A percentile compares a stretch with the other conserved stretches of the same genome.
Conservation (phyloP, 2,888 invertebrate genomes). For the Amphipoea oculea region DNA sequence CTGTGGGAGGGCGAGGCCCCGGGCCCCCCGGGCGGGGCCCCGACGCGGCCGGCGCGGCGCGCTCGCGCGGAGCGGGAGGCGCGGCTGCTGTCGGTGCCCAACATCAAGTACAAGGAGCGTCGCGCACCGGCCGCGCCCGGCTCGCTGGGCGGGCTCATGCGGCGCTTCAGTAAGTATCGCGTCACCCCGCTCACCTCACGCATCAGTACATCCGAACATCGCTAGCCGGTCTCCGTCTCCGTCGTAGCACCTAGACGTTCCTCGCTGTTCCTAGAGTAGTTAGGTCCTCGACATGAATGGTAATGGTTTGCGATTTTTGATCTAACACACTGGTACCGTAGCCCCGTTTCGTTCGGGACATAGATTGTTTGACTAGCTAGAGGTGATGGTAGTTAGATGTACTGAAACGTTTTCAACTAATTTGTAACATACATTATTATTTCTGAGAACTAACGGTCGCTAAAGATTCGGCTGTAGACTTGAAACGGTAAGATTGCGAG, state of each 20-base stretch:
- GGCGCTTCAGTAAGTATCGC: conserved; percentile 96
- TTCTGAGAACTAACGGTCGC: conserved; percentile 47
- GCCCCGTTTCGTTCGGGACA: conserved; percentile 74
- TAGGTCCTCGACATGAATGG: conserved; percentile 84
- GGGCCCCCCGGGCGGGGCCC: conserved; percentile 58
- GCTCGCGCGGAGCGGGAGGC: conserved; percentile 88
- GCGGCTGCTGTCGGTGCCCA: conserved; percentile 94
- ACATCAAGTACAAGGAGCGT: conserved; percentile 92
- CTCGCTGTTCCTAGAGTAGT: conserved; percentile 83
- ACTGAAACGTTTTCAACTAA: conserved; percentile 57
- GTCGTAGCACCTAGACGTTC: conserved; percentile 75
- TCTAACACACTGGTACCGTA: conserved; percentile 78
- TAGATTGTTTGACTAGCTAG: conserved; percentile 81
- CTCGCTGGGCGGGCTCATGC: conserved; percentile 94
- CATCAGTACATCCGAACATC: conserved; percentile 67
- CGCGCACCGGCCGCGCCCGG: conserved; percentile 86
- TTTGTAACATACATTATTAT: conserved; percentile 45
- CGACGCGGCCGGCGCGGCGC: conserved; percentile 67
- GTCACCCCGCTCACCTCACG: conserved; percentile 71
- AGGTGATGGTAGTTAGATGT: conserved; percentile 85
- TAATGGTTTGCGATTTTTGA: conserved; percentile 84
- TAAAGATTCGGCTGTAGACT: conserved; percentile 41
- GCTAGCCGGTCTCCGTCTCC: conserved; percentile 63
- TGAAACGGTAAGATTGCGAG: conserved; percentile 59
- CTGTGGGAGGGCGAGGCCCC: conserved; percentile 73